Conservation (phyloP, 2,888 invertebrate species). For the Trachelus troglodyta region DNA sequence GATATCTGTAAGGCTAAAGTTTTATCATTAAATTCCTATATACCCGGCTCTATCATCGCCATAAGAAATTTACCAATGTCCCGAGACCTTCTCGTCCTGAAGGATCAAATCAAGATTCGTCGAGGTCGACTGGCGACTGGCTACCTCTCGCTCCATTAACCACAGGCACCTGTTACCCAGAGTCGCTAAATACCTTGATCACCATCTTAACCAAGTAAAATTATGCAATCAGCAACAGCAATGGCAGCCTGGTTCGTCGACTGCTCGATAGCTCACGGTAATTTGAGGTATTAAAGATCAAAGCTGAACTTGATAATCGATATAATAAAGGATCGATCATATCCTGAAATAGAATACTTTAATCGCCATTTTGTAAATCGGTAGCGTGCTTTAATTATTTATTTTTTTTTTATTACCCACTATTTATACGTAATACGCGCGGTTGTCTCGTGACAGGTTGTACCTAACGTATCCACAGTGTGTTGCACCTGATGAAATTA, state of each 20-base stretch:
- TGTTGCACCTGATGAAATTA: slow-evolving; percentile 59
- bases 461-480: slow-evolving; percentile 16
- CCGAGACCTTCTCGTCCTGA: neutral
- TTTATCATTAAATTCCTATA: neutral
- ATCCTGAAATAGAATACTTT: neutral
- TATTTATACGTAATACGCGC: neutral
- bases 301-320: neutral
- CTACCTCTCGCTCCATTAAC: neutral
- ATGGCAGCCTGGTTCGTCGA: neutral
- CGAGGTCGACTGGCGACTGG: neutral
- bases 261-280: neutral
- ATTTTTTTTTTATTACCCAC: neutral
- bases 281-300: neutral
- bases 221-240: neutral
- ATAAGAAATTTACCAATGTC: neutral
- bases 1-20: neutral
- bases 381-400: neutral
- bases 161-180: neutral
- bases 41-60: neutral
- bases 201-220: neutral
- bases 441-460: neutral
- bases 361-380: neutral
- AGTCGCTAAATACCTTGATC: neutral
- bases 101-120: neutral
- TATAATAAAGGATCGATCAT: too few species aligned